Conservation (phyloP, 2,113 vertebrate genomes). For the Apus apus region DNA sequence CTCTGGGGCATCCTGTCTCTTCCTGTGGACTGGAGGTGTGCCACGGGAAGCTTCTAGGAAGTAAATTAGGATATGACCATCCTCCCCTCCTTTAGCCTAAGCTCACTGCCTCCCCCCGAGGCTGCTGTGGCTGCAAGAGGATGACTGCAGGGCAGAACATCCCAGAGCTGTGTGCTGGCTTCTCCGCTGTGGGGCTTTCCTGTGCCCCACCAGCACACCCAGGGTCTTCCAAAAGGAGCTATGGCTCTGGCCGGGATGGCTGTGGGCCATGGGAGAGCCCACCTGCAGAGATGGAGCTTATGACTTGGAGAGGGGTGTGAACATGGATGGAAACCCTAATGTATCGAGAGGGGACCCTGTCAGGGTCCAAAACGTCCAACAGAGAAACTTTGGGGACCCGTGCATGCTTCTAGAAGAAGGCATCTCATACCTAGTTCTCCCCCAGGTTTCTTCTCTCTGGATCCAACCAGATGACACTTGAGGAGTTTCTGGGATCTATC, state of each 20-base stretch:
- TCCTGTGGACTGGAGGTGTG: not conserved
- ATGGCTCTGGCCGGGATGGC: not conserved
- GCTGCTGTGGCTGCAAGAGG: not conserved
- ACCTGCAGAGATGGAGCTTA: not conserved
- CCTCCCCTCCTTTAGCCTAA: not conserved
- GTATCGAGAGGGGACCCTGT: not conserved
- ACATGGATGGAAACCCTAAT: not conserved
- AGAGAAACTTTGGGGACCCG: not conserved
- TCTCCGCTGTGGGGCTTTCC: not conserved
- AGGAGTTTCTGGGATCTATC: not conserved
- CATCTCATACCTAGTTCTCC: accelerated
- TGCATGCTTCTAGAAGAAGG: accelerated
- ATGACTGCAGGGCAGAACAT: not conserved
- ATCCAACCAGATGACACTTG: not conserved
- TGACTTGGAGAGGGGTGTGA: not conserved
- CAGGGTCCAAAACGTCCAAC: not conserved
- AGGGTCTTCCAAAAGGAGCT: not conserved
- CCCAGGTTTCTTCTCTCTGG: not conserved
- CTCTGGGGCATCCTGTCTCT: not conserved
- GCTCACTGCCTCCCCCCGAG: not conserved
- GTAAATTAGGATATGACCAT: not conserved
- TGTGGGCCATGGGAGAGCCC: not conserved
- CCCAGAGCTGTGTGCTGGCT: not conserved
- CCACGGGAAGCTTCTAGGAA: not conserved
- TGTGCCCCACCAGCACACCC: accelerated